Evolutionary conservation across 2,797 vertebrate genomes (phyloP), one percentile per base, ranked within the genome.

Genomic region (Miichthys miiuy): DNA sequence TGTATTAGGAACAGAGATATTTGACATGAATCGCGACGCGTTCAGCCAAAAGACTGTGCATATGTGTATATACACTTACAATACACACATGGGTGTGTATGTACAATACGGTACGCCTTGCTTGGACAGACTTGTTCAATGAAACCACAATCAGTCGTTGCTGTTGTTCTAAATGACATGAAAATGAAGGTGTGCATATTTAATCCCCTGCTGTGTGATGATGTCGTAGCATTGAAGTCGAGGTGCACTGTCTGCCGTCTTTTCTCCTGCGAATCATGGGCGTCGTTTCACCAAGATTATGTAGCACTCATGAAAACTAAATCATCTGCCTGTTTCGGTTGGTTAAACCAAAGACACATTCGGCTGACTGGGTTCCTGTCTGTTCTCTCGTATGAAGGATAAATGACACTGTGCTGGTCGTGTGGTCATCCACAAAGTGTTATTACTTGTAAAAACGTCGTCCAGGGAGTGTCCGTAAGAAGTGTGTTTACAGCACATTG

Each of bases 331-430:
- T 50, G 60, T 68, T 85, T 90, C 68, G 69, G 55, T 84, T 48
- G 73, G 82, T 87, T 84, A 69, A 81, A 93, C 94, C 94, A 93
- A 93, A 94, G 93, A 92, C 78, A 46, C 74, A 5, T 64, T 82
- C 23, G 6, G 74, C 82, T 70, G 71, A 70, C 76, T 64, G 74
- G 27, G 34, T 83, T 81, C 60, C 81, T 64, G 25, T 78, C 76
- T 66, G 34, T 60, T 69, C 68, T 67, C 46, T 30, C 4, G 18
- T 62, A 70, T 70, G 77, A 74, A 80, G 84, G 86, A 58, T 60
- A 48, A 79, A 71, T 47, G 72, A 80, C 60, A 47, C 72, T 66
- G 68, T 20, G 82, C 69, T 50, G 64, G 79, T 46, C 68, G 57
- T 73, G 70, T 71, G 72, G 74, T 85, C 47, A 1, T 71, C 65